Base-by-base conservation (phyloP, 2,113 vertebrate species). In the Centrocercus urophasianus region DNA sequence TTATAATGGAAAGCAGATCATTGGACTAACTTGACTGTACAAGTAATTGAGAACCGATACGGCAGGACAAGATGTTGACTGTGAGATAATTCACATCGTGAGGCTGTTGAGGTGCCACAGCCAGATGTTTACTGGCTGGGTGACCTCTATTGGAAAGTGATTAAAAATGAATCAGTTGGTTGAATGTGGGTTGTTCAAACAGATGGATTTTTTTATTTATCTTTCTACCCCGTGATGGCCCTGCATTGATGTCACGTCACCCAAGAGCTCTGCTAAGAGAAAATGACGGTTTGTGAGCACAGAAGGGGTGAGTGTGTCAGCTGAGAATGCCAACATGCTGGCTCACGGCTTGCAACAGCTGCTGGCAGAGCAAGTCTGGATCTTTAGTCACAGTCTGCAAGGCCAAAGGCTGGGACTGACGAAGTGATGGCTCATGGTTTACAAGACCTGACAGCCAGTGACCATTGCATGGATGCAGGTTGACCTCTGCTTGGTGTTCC, bases 321-420 rank as follows among this genome's bases (percentile, higher is more conserved):
- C 92, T 83, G 93, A 82, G 90, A 96, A 59, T 94, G 88, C 97
- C 96, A 83, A 70, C 66, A 80, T 76, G 92, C 87, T 95, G 93
- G 21, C 84, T 96, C 93, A 95, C 66, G 5, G 64, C 94, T 90
- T 83, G 87, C 95, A 65, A 72, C 90, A 93, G 93, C 66, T 47
- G 84, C 84, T 42, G 57, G 73, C 85, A 74, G n/a, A 60, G 86
- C 71, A 38, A 47, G 66, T 57, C 84, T 7, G 75, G 74, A 32
- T 45, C 81, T 86, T 69, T 50, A 84, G 77, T 75, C 88, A 75
- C 10, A 18, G 82, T 86, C 42, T 38, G 88, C 74, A 56, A 19
- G 77, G 57, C 91, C 42, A 0, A 78, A 22, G 80, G 82, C 90
- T 61, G 84, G 79, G 69, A 8, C 74, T 78, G 79, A 34, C 93